Evolutionary conservation across 2,113 vertebrate genomes (phyloP).

Genomic region (Gymnocephalus cernua): DNA sequence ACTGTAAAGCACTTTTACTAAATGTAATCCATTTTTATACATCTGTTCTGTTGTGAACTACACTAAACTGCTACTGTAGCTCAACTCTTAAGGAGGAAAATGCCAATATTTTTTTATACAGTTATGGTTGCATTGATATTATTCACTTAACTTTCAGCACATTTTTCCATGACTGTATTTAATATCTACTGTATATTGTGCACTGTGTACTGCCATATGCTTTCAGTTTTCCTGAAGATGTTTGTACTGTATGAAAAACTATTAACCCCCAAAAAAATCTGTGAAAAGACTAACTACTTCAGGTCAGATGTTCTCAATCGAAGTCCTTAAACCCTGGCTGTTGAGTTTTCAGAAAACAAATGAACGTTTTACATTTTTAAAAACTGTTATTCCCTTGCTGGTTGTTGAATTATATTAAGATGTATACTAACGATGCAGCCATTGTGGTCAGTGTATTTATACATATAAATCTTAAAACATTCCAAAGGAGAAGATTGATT

Average conservation of each 20-base stretch:
- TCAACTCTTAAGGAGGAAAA: constrained; percentile 16
- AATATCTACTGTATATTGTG: constrained; percentile 23
- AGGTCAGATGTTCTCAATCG: neutral
- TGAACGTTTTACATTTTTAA: neutral
- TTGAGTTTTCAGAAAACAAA: neutral
- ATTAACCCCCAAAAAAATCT: neutral
- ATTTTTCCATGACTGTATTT: constrained; percentile 23
- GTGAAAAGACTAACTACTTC: neutral
- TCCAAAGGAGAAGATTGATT: constrained; percentile 6
- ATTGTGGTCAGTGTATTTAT: neutral
- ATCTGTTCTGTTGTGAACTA: constrained; percentile 30
- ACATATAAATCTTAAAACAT: constrained; percentile 14
- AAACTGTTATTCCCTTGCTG: constrained; percentile 4
- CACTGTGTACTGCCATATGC: constrained; percentile 29
- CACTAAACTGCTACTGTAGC: constrained; percentile 18
- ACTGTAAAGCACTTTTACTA: constrained; percentile 64
- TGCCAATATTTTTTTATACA: constrained; percentile 46
- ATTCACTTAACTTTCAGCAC: neutral
- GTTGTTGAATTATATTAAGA: neutral
- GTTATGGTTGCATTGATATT: constrained; percentile 21
- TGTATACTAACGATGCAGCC: too few species aligned
- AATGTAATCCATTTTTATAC: constrained; percentile 44
- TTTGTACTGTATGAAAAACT: constrained; percentile 26
- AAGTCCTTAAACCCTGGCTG: neutral
- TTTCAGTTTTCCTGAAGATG: constrained; percentile 30